Base-by-base conservation (phyloP, 1,140 invertebrate genomes). In the Zaprionus nigranus region DNA sequence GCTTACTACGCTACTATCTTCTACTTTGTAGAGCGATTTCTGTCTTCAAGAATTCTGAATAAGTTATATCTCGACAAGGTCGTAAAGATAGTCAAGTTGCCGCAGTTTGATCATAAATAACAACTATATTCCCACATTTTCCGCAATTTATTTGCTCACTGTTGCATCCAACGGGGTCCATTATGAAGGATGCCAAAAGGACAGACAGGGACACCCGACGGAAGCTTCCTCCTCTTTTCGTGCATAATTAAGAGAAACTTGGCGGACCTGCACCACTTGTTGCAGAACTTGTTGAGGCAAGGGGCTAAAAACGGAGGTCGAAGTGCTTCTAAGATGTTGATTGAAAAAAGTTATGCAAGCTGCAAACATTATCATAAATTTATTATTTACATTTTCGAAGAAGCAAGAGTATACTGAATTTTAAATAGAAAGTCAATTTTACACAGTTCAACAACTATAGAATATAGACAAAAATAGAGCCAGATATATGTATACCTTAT, bases 241-340 rank as follows among this genome's bases (percentile, higher is more conserved):
- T 68, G 68, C 82, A 87, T 87, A 86, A 86, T 87, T 86, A 79
- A 86, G 65, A 87, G 69, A 72, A 80, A 72, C 75, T 79, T 76
- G 71, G 69, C 66, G 78, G 62, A 63, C 38, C 68, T 72, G 22
- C 63, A 60, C 69, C 80, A 84, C 82, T 84, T 70, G 65, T 71
- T 60, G 64, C n/a, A 74, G 13, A 38, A n/a, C 0, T 80, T 75
- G 78, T 75, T 79, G 64, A 56, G 28, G 26, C 26, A 40, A 38
- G 13, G 20, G 24, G 26, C 30, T 57, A 57, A 67, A 28, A 30
- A 46, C 38, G 56, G 15, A 28, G 53, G 53, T 34, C 9, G 9
- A 34, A 30, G 28, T 30, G 30, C 30, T 3, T 34, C n/a, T 51
- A 12, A 28, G 26, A 56, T 56, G 53, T 56, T 28, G n/a, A 75